Base-by-base conservation (phyloP, 1,140 invertebrate genomes). In the Paraescarpia echinospica region DNA sequence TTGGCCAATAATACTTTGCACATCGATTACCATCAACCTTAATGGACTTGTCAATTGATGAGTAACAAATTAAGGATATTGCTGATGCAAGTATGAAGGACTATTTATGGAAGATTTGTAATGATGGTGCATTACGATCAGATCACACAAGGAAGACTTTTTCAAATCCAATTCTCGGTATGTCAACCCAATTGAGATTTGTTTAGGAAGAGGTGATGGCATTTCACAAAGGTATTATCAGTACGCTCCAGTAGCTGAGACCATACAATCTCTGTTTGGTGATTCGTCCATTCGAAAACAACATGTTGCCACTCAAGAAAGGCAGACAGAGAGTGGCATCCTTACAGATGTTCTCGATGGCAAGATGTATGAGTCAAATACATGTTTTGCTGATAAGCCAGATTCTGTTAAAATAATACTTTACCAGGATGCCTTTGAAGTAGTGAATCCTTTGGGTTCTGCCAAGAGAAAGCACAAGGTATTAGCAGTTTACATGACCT, bases 391-490 rank as follows among this genome's bases (percentile, higher is more conserved):
- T 34, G 5, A 34, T 91, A 35, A 31, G 34, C 90, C 90, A 91
- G 90, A 91, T 91, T 34, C 90, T 34, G 34, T 91, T 77, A n/a
- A 51, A 5, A 34, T 91, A 41, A 91, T 92, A 34, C 34, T 92
- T 4, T 92, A 92, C 22, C 33, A 92, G 35, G 91, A 92, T 92
- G 35, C 91, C 18, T 92, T 92, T 92, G 91, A 92, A 41, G 5
- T 92, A 12, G 91, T 92, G 22, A 92, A 92, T 48, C 91, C 91
- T 34, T 48, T 92, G 27, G 91, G 91, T 27, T 22, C 35, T 31
- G 91, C 91, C 27, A 92, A 92, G 35, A 92, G 34, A n/a, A 92
- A 92, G 35, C 91, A 92, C 35, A 92, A 92, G 34, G 41, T 92
- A 2, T 5, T 92, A 41, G 35, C 91, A 2, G 91, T 92, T 8